These are phyloP conservation scores for Acestrorhynchus altus DNA, from an alignment of 2,797 vertebrate species.

Conservation along the genomic window DNA sequence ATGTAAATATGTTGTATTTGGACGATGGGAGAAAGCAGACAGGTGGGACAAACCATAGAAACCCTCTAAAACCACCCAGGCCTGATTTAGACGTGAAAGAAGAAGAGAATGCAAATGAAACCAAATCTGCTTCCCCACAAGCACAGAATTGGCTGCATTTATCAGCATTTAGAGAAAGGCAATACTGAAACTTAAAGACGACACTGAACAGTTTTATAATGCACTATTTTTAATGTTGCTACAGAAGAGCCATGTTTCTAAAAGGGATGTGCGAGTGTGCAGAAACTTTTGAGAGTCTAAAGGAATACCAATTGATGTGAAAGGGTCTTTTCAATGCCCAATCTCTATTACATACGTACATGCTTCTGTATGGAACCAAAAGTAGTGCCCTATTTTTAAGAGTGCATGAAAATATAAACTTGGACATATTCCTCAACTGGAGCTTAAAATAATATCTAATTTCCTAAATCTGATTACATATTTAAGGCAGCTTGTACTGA, in stretches of 20 bases:
- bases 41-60: not conserved
- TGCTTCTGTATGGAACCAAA: too few species aligned
- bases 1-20: not conserved
- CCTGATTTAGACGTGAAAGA: constrained; percentile 9
- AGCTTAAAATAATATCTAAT: not conserved
- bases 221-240: too few species aligned
- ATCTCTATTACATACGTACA: too few species aligned
- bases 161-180: not conserved
- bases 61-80: not conserved
- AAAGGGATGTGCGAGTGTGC: too few species aligned
- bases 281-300: too few species aligned
- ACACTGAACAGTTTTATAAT: not conserved
- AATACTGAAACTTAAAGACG: not conserved
- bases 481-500: not conserved
- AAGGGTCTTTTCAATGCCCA: too few species aligned
- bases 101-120: not conserved
- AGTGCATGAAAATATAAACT: too few species aligned
- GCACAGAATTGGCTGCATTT: not conserved
- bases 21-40: not conserved
- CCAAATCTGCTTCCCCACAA: not conserved
- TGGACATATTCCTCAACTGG: not conserved
- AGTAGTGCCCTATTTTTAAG: too few species aligned
- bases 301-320: too few species aligned
- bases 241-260: too few species aligned
- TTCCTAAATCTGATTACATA: too few species aligned